phyloP scores from a whole-genome alignment of 2,797 vertebrate species.

The Neoniphon sammara region DNA sequence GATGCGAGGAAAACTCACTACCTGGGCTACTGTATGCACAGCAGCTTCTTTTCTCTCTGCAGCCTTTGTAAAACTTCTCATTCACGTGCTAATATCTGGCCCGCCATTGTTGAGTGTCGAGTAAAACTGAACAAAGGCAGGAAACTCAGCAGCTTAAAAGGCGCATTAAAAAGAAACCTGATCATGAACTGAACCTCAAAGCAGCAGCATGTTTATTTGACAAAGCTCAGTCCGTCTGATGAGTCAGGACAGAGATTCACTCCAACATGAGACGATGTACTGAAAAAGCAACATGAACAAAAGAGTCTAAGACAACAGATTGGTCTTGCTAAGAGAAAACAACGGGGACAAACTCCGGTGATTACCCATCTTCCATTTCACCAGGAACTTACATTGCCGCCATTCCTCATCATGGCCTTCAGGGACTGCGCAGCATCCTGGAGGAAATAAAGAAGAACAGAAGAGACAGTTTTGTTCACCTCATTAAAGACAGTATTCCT shows the following conservation, averaged over 20 bases:
- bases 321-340: not conserved
- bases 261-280: no score
- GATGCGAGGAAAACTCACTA: not conserved
- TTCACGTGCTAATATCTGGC: slow-evolving; percentile 63
- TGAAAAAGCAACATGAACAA: not conserved
- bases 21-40: not conserved
- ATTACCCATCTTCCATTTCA: not conserved
- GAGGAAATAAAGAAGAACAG: not conserved
- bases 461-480: no score
- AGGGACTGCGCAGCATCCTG: slow-evolving; percentile 84
- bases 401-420: slow-evolving; percentile 82
- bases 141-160: slow-evolving; percentile 20
- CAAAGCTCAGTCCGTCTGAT: no score
- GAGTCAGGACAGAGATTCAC: not conserved
- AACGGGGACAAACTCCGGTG: not conserved
- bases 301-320: no score
- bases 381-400: slow-evolving; percentile 73
- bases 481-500: no score
- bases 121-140: slow-evolving; percentile 1
- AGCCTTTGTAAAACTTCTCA: slow-evolving; percentile 36
- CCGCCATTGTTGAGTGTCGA: not conserved
- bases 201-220: not conserved
- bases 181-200: slow-evolving; percentile 15
- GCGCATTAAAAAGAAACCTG: slow-evolving; percentile 1
- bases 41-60: slow-evolving; percentile 14